phyloP scores from a whole-genome alignment of 1,140 invertebrate species.

The Dendroctonus valens region DNA sequence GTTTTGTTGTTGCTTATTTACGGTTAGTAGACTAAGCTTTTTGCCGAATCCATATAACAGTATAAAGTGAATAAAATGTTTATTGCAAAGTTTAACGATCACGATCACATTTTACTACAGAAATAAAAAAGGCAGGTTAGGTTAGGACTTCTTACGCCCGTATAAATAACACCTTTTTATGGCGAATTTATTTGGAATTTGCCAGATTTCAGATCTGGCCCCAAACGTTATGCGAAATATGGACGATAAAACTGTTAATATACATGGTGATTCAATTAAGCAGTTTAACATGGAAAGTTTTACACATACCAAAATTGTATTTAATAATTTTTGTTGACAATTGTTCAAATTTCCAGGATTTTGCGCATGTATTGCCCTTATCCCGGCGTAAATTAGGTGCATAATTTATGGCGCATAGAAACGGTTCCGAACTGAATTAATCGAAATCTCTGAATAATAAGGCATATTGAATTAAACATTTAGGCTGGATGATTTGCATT shows the following conservation, averaged over 20 bases:
- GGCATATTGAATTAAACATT: conserved; percentile 1
- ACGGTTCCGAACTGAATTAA: too few species aligned
- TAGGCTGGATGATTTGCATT: not conserved
- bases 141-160: conserved; percentile 2
- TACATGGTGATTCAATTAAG: too few species aligned
- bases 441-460: not conserved
- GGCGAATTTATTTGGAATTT: conserved; percentile 7
- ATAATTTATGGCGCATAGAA: too few species aligned
- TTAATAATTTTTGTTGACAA: too few species aligned
- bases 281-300: too few species aligned
- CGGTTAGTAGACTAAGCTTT: conserved; percentile 1
- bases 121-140: conserved; percentile 12
- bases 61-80: conserved; percentile 19
- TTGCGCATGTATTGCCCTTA: too few species aligned
- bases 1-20: too few species aligned
- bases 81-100: conserved; percentile 10
- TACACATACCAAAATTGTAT: too few species aligned
- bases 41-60: conserved; percentile 9
- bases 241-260: too few species aligned
- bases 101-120: conserved; percentile 8
- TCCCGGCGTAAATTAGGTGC: too few species aligned
- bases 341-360: too few species aligned
- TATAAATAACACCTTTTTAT: conserved; percentile 15
- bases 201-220: not conserved
- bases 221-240: not conserved